These are phyloP conservation scores for Tromatobia lineatoria DNA, from an alignment of 2,888 invertebrate genomes.

Conservation along the genomic window DNA sequence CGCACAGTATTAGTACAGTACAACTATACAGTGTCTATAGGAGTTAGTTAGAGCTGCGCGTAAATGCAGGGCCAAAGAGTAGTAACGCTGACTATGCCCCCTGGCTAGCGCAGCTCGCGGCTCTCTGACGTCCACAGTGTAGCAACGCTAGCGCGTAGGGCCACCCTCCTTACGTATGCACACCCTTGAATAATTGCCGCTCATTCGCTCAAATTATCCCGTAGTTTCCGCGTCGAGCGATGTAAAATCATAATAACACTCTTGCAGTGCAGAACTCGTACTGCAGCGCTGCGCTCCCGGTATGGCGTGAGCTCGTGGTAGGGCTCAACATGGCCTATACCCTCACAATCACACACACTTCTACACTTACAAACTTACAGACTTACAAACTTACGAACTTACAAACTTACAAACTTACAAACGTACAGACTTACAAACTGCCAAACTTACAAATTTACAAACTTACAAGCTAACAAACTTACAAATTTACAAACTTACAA, in stretches of 20 bases:
- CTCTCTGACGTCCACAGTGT: background rate
- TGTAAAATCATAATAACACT: conserved; percentile 81
- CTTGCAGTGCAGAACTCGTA: conserved; percentile 57
- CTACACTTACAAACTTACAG: conserved; percentile 22
- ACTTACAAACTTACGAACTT: conserved; percentile 1
- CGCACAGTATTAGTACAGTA: background rate
- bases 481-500: no score
- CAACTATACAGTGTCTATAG: background rate
- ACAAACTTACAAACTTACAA: no score
- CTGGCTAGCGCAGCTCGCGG: conserved; percentile 7
- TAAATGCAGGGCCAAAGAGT: conserved; percentile 4
- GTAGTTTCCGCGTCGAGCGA: conserved; percentile 78
- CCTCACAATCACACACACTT: no score
- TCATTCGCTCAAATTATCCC: conserved; percentile 82
- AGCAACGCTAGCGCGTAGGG: conserved; percentile 20
- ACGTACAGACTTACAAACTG: no score
- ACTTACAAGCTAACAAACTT: no score
- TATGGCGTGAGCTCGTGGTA: conserved; percentile 63
- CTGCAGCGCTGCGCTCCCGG: conserved; percentile 45
- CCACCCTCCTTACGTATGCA: conserved; percentile 81
- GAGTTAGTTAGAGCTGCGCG: conserved; percentile 10
- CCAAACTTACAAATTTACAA: no score
- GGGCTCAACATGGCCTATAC: conserved; percentile 44
- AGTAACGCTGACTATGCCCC: background rate
- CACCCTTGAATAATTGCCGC: conserved; percentile 82